Evolutionary conservation across 2,888 invertebrate species (phyloP).

Genomic region (Eupithecia exiguata): DNA sequence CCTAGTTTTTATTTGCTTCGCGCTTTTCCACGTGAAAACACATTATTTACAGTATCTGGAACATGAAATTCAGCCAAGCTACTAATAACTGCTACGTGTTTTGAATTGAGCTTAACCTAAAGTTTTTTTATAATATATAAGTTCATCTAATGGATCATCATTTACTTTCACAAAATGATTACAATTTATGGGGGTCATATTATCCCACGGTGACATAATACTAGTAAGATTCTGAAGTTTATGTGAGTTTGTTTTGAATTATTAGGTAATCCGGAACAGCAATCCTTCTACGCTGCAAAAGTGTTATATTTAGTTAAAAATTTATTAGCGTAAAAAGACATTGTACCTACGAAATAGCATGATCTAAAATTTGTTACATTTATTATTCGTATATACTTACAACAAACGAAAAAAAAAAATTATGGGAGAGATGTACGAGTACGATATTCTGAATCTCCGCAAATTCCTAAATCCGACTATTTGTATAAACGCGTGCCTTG

Average conservation of each 20-base stretch:
- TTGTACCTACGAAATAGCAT: neutral
- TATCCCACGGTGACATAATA: neutral
- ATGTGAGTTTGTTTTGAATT: neutral
- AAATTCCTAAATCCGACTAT: neutral
- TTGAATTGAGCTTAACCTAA: slow-evolving; percentile 15
- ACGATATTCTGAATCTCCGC: neutral
- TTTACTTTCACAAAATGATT: neutral
- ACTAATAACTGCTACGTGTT: slow-evolving; percentile 23
- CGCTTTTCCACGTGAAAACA: slow-evolving; percentile 46
- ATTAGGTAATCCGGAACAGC: neutral
- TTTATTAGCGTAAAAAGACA: neutral
- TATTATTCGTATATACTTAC: neutral
- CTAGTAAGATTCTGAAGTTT: neutral
- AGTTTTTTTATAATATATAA: neutral
- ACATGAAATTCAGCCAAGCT: slow-evolving; percentile 46
- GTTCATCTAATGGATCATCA: neutral
- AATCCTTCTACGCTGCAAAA: neutral
- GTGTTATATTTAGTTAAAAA: neutral
- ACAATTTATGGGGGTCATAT: neutral
- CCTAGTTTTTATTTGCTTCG: slow-evolving; percentile 44
- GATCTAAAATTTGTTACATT: neutral
- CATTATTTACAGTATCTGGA: slow-evolving; percentile 50
- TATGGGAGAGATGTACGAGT: neutral
- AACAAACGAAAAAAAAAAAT: neutral
- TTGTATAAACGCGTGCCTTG: neutral